These are phyloP conservation scores for Dysidea cf. avara DNA, from an alignment of 37 sponge, comb jelly and placozoan genomes.

Conservation along the genomic window DNA sequence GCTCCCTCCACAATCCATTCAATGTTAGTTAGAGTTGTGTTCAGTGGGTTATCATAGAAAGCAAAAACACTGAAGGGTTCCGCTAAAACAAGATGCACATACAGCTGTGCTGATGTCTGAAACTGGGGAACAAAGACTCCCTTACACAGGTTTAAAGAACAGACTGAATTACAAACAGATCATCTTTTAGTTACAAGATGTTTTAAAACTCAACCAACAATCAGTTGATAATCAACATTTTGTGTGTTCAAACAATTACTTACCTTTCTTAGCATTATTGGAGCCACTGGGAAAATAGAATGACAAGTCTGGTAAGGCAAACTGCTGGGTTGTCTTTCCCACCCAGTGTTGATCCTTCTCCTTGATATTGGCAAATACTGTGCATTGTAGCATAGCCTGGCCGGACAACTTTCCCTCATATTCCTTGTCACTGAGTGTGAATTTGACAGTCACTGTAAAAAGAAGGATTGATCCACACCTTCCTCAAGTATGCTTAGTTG, in stretches of 20 bases:
- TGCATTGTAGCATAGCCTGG: constrained; percentile 29
- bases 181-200: too few relatives aligned
- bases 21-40: constrained; percentile 35
- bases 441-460: neutral
- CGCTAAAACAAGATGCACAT: too few relatives aligned
- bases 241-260: too few relatives aligned
- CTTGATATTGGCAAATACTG: constrained; percentile 26
- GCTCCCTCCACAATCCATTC: constrained; percentile 45
- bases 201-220: too few relatives aligned
- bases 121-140: too few relatives aligned
- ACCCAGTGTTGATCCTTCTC: constrained; percentile 34
- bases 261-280: too few relatives aligned
- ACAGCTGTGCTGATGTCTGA: too few relatives aligned
- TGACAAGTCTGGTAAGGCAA: constrained; percentile 8
- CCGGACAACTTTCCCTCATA: constrained; percentile 26
- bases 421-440: neutral
- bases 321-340: constrained; percentile 11
- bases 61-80: constrained; percentile 2
- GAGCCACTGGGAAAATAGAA: constrained; percentile 1
- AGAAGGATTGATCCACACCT: constrained; percentile 6
- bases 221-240: too few relatives aligned
- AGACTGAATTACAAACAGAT: too few relatives aligned
- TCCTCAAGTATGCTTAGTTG: neutral
- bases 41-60: constrained; percentile 39
- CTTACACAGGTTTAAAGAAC: too few relatives aligned